Evolutionary conservation across 2,888 invertebrate genomes (phyloP), one percentile per base, ranked within the genome.

Genomic region (Mesorhabditis sp.): DNA sequence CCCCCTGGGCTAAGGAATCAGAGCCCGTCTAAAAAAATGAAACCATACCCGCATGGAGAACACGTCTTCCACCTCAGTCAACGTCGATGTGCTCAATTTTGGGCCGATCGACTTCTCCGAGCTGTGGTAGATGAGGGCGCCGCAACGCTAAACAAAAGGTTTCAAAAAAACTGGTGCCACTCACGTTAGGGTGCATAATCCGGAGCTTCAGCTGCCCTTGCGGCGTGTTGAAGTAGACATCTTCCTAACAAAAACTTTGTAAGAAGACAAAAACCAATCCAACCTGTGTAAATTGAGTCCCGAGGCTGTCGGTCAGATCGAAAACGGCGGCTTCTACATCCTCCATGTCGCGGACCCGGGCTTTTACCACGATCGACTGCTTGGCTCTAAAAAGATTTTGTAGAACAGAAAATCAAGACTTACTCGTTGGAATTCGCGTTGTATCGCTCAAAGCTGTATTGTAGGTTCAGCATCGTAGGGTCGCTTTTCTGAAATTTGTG

Each of bases 141-240:
- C 72, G 64, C 72, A 72, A 42, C 72, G 67, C 72, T 72, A 65
- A 45, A 72, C 66, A 28, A 7, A n/a, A 2, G 43, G 28, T 63
- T 63, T 15, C n/a, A 43, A 43, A 43, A 43, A n/a, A n/a, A 4
- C n/a, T 5, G 4, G 5, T 10, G 66, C n/a, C 42, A 65, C 72
- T 45, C 43, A 72, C 72, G 43, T 72, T 72, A 5, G 72, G 72
- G 65, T 72, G 70, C 72, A 72, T 72, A 45, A 72, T 70, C 13
- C 72, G 50, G 5, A 72, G 72, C 41, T 72, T 72, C 4, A 72
- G 45, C 41, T 72, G 62, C 5, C 72, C 72, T 4, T 67, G 65
- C 7, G 70, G 72, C 5, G 69, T 67, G n/a, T 72, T 70, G 67
- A 72, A 72, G 50, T 72, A 72, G 50, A 72, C 72, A 58, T 72